Percentiles rank a stretch among this genome's conserved stretches.
Conservation (phyloP, 1,140 invertebrate genomes). For the Dolichoris vasculosae region DNA sequence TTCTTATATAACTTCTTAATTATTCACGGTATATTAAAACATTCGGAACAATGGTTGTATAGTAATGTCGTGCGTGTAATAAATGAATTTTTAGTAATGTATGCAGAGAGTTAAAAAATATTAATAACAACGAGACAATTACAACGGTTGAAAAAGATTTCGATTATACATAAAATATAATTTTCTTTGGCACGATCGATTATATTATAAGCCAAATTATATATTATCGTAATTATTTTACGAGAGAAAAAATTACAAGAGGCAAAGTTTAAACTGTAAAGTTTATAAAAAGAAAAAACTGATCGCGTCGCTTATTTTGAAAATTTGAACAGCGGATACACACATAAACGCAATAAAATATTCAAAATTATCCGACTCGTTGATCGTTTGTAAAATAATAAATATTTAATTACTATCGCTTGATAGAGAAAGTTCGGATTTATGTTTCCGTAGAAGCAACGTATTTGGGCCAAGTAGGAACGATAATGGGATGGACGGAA, state of each 20-base stretch:
- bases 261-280: too few species aligned
- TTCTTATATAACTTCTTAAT: slow-evolving; percentile 1
- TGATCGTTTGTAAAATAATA: background rate
- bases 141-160: too few species aligned
- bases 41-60: background rate
- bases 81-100: background rate
- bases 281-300: too few species aligned
- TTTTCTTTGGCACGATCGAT: too few species aligned
- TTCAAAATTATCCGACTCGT: background rate
- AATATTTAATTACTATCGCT: too few species aligned
- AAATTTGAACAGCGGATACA: too few species aligned
- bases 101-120: background rate
- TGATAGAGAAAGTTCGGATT: background rate
- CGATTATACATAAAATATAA: too few species aligned
- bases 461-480: slow-evolving; percentile 76
- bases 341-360: too few species aligned
- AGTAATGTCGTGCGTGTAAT: background rate
- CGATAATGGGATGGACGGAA: slow-evolving; percentile 76
- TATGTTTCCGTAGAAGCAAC: slow-evolving; percentile 62
- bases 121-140: background rate
- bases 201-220: too few species aligned
- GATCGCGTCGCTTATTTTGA: too few species aligned
- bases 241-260: too few species aligned
- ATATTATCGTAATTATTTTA: too few species aligned
- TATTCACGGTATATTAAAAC: background rate